Evolutionary conservation across 1,140 invertebrate species (phyloP), one percentile per base, ranked within the genome.

Genomic region (Eciton burchellii): DNA sequence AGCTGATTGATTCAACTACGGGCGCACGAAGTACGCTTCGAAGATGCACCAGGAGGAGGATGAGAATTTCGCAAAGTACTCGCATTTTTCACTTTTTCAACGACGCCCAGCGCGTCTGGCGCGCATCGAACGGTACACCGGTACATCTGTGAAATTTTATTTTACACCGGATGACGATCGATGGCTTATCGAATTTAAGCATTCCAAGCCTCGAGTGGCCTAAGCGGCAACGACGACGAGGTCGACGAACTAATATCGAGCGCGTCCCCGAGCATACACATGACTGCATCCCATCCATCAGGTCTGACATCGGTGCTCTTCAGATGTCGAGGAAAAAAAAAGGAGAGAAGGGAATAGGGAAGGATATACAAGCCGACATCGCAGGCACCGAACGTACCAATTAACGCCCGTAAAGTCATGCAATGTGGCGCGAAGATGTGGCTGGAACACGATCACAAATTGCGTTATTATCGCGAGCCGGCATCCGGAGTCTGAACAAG

Each of bases 181-280:
- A 70, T 11, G 14, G 29, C 3, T 21, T 54, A 35, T 21, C 35
- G 26, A 76, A 54, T 70, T 70, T 19, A 63, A 74, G 26, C 26
- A 35, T 70, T 79, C 49, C 47, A 41, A 68, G 29, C 35, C 0
- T 65, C 49, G 59, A 65, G 76, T 79, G 65, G 57, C 60, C 60
- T 54, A 68, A 82, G 43, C 24, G 41, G n/a, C 24, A 2, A n/a
- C n/a, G n/a, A n/a, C n/a, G 12, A 60, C 49, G 65, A 74, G 89
- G 84, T 89, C 89, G 89, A 90, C 88, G 89, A 90, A 91, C 89
- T 89, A 88, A 89, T 88, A 86, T 88, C 66, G 65, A 63, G 19
- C 54, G n/a, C 29, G 57, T 81, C 65, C 66, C 79, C 43, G 21
- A 0, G 24, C 26, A 82, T 84, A 82, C 85, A 86, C 84, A 84